These are phyloP conservation scores for Arvicanthis niloticus DNA, from an alignment of 2,113 vertebrate genomes.

Conservation along the genomic window DNA sequence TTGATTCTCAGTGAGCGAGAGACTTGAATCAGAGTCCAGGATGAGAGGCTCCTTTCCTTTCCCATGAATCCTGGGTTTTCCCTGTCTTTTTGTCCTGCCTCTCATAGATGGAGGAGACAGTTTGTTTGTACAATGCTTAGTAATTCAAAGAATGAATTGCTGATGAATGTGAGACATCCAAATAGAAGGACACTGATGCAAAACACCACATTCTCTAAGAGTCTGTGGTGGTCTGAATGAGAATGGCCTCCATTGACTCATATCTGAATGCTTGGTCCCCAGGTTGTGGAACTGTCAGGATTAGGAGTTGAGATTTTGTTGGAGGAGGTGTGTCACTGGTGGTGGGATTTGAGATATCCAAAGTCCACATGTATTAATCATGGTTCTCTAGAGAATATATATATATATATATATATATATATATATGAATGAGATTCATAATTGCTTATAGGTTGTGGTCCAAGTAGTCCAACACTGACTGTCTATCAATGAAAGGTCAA, in stretches of 20 bases:
- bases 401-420: no score
- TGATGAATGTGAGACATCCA: not conserved
- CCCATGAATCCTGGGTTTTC: not conserved
- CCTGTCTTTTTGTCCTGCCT: not conserved
- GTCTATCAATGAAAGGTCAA: no score
- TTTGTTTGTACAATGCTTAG: not conserved
- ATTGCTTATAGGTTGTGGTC: no score
- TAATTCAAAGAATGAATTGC: not conserved
- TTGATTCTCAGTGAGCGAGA: not conserved
- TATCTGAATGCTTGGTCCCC: not conserved
- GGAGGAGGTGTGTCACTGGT: not conserved
- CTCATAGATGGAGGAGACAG: not conserved
- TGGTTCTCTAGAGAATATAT: not conserved
- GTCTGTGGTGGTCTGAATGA: not conserved
- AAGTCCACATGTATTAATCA: not conserved
- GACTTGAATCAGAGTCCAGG: not conserved
- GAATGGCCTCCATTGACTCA: not conserved
- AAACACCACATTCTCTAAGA: not conserved
- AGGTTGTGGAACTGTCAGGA: not conserved
- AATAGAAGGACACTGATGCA: not conserved
- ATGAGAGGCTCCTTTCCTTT: not conserved
- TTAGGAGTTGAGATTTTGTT: not conserved
- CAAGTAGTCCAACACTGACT: no score
- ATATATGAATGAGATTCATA: no score
- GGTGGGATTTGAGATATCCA: not conserved